phyloP scores from a whole-genome alignment of 2,113 vertebrate genomes.

The Cyphomyrus discorhynchus region DNA sequence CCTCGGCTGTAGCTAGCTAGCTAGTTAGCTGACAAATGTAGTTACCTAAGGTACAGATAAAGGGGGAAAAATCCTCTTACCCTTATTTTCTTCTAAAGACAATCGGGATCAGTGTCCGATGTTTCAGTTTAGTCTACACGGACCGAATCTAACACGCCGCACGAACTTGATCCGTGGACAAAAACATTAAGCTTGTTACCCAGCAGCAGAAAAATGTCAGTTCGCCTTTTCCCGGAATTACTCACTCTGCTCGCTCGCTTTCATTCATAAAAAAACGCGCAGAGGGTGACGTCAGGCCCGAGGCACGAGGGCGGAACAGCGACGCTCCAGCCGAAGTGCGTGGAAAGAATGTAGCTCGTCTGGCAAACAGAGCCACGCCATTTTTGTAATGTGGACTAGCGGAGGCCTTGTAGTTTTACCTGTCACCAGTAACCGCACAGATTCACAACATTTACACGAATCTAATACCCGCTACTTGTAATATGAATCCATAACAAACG shows the following conservation, averaged over 20 bases:
- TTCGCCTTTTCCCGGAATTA: slow-evolving; percentile 76
- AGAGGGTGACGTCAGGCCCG: slow-evolving; percentile 60
- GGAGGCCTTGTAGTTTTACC: slow-evolving; percentile 15
- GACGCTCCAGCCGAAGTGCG: slow-evolving; percentile 39
- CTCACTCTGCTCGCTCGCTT: slow-evolving; percentile 64
- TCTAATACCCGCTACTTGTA: background rate
- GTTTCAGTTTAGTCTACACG: background rate
- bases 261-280: slow-evolving; percentile 67
- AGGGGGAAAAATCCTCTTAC: background rate
- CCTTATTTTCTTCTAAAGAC: background rate
- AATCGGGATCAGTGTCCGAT: background rate
- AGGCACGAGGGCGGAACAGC: slow-evolving; percentile 65
- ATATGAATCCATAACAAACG: background rate
- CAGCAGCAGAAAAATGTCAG: slow-evolving; percentile 58
- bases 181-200: background rate
- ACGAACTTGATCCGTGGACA: background rate
- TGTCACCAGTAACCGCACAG: background rate
- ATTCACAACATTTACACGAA: background rate
- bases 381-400: slow-evolving; percentile 11
- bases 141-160: background rate
- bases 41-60: background rate
- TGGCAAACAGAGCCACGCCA: background rate
- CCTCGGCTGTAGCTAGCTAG: background rate
- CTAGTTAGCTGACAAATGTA: slow-evolving; percentile 1
- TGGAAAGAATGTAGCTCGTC: background rate